These are phyloP conservation scores for Chironomus riparius DNA, from an alignment of 2,888 invertebrate genomes.

Conservation along the genomic window DNA sequence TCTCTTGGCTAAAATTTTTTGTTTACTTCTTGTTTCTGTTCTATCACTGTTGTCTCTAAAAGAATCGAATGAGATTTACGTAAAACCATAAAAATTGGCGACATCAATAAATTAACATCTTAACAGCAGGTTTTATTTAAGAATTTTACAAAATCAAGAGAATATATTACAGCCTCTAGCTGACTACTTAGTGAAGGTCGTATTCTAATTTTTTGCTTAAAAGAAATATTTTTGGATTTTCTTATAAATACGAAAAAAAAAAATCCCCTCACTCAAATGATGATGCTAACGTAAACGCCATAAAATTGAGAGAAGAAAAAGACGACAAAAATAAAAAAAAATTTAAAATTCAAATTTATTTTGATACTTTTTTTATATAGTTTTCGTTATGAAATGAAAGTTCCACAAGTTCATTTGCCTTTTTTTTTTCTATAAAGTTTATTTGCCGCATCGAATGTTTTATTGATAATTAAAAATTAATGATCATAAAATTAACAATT, in stretches of 20 bases:
- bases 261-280: neutral
- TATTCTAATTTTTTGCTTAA: neutral
- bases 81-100: neutral
- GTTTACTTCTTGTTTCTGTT: no score
- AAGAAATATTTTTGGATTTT: neutral
- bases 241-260: neutral
- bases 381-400: neutral
- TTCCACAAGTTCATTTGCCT: constrained; percentile 18
- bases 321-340: neutral
- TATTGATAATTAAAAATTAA: no score
- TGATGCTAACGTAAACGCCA: constrained; percentile 4
- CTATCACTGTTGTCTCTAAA: neutral
- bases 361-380: neutral
- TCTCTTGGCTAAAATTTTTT: no score
- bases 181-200: neutral
- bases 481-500: no score
- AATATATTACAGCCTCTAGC: no score
- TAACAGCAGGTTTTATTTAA: no score
- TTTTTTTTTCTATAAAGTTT: neutral
- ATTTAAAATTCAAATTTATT: constrained; percentile 17
- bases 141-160: no score
- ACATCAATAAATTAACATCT: constrained; percentile 9
- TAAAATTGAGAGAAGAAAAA: neutral
- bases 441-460: no score
- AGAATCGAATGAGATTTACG: neutral